Evolutionary conservation across 2,113 vertebrate genomes (phyloP), one percentile per base, ranked within the genome.

Genomic region (Plecotus auritus): DNA sequence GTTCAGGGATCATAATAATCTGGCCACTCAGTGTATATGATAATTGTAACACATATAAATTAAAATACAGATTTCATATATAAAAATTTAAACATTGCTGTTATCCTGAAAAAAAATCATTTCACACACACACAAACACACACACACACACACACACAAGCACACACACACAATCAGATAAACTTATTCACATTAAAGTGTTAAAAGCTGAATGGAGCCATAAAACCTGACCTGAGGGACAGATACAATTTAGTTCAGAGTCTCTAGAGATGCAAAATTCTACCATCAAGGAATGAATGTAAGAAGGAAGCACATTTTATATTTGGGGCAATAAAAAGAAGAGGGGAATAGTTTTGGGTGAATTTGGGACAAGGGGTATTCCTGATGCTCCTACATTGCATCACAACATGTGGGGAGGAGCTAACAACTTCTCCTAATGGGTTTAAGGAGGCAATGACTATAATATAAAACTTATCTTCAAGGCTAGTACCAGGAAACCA

Each of bases 181-280:
- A 77, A 89, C 12, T 73, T 69, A 83, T 86, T 90, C 80, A 80
- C 37, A 87, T 72, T 64, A 47, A 89, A 83, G 5, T 59, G 7
- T 88, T 92, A 74, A 56, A 95, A 94, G 67, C 18, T 66, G 32
- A 93, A 28, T 18, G 7, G 35, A 85, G 22, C 22, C 37, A 66
- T 51, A 95, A 96, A 85, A 69, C 70, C 14, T 66, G 32, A 92
- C 67, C 28, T 73, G 51, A 85, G 45, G 45, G 30, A 28, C 32
- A 91, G 30, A 74, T 82, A 2, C 12, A 51, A 54, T 90, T 94
- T 77, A 85, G 42, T 49, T 59, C 37, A 88, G 5, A 5, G 77
- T 94, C 73, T 90, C 40, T 51, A 92, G 45, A 85, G 28, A 85
- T 40, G 8, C 30, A 92, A 85, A 95, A 92, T 89, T 51, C 20